Evolutionary conservation across 2,888 invertebrate genomes (phyloP).

Genomic region (Catocala fraxini): DNA sequence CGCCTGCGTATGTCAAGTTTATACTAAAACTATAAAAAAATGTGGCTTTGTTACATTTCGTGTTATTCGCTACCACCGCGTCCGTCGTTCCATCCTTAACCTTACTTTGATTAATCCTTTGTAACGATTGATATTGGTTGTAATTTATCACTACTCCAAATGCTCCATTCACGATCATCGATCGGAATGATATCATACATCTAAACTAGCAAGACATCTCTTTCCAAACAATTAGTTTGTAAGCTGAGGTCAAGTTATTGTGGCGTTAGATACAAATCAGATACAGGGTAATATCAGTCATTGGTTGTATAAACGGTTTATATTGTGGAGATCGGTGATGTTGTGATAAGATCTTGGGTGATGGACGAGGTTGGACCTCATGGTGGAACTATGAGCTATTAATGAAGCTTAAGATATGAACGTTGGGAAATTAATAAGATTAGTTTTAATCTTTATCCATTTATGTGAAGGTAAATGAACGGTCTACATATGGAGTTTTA

Average conservation of each 20-base stretch:
- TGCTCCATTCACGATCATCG: conserved; percentile 80
- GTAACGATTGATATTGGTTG: conserved; percentile 80
- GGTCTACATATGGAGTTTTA: no score
- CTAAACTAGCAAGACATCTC: conserved; percentile 59
- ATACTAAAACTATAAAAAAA: no score
- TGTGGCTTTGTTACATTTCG: no score
- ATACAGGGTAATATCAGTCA: conserved; percentile 79
- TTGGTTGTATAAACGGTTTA: conserved; percentile 81
- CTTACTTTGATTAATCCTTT: conserved; percentile 80
- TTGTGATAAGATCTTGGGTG: conserved; percentile 78
- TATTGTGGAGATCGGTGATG: conserved; percentile 80
- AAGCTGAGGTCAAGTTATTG: conserved; percentile 54
- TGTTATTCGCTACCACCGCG: conserved; percentile 18
- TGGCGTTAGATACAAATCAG: conserved; percentile 75
- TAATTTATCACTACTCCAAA: conserved; percentile 79
- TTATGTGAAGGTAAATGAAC: background rate
- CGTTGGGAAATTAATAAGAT: conserved; percentile 42
- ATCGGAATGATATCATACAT: conserved; percentile 66
- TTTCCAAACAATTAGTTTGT: conserved; percentile 37
- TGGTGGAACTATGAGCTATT: conserved; percentile 70
- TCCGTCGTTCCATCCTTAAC: conserved; percentile 53
- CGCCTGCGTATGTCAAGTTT: no score
- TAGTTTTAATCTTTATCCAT: conserved; percentile 28
- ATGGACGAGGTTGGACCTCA: conserved; percentile 74
- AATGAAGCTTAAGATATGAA: conserved; percentile 58